Percentiles rank a stretch among this genome's conserved stretches.
phyloP scores from a whole-genome alignment of 2,113 vertebrate species.

The Fulmarus glacialis region DNA sequence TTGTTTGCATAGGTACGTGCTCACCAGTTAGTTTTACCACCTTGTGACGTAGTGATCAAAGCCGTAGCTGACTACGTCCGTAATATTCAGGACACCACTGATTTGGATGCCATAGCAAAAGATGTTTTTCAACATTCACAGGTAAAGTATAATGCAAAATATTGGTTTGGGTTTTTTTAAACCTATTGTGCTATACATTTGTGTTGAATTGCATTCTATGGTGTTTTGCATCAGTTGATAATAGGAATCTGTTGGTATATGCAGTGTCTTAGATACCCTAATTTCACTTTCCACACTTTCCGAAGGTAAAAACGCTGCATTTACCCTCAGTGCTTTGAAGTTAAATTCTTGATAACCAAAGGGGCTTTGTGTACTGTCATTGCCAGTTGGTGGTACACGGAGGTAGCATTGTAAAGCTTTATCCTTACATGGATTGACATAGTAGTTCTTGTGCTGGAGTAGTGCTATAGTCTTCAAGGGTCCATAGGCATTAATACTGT shows the following conservation, averaged over 20 bases:
- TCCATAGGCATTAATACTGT: background rate
- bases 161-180: background rate
- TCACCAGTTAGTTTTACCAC: slow-evolving; percentile 94
- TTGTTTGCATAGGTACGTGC: slow-evolving; percentile 86
- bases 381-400: background rate
- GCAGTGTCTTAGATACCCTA: background rate
- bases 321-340: background rate
- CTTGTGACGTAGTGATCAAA: slow-evolving; percentile 95
- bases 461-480: background rate
- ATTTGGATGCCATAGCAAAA: slow-evolving; percentile 91
- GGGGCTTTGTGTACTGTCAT: background rate
- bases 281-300: background rate
- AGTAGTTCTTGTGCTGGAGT: background rate
- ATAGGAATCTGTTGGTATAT: background rate
- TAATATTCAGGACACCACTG: slow-evolving; percentile 86
- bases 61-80: slow-evolving; percentile 93
- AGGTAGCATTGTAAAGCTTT: background rate
- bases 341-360: background rate
- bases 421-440: fast-evolving
- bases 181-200: fast-evolving
- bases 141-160: slow-evolving; percentile 70
- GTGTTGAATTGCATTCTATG: background rate
- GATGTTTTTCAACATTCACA: slow-evolving; percentile 95
- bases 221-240: background rate
- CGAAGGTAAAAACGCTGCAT: background rate